Evolutionary conservation across 2,113 vertebrate species (phyloP), one percentile per base, ranked within the genome.

Genomic region (Micromys minutus): DNA sequence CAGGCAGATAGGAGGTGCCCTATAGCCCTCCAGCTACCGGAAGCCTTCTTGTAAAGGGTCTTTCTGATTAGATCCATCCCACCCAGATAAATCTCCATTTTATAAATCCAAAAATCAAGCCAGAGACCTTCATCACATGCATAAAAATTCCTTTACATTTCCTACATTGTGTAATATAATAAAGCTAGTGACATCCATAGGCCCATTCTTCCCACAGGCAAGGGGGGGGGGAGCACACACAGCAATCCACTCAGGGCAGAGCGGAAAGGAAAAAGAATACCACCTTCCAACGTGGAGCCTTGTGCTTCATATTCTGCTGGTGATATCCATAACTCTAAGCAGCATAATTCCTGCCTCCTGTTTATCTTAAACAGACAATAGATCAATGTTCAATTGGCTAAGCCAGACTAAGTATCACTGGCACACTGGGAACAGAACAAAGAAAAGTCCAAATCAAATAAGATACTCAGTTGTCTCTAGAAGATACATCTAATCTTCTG

Each of bases 141-240:
- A 42, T 81, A 71, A 96, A 95, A 94, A 39, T 87, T 2, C 24
- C 31, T 90, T 96, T 36, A 9, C 13, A 36, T 95, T 76, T 92
- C 13, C 36, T 16, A 55, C 69, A 57, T 42, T 3, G 59, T 50
- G 3, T 24, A 61, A 39, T 12, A 47, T 39, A 69, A 75, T 36
- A 36, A 36, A 15, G 3, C 1, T 6, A 57, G 11, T 61, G 36
- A 86, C 13, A 72, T 36, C 50, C 1, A 34, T 72, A 67, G 4
- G 69, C 9, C 69, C 36, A n/a, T 72, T 26, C 45, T 50, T 22
- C 39, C 21, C 85, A 88, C 7, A 21, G 26, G 52, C 11, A 34
- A 87, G 75, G 24, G 21, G 39, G 21, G 39, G 67, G 21, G 8
- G 26, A 42, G 34, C 17, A 65, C 22, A 71, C 2, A 0, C 65